phyloP scores from a whole-genome alignment of 2,797 vertebrate genomes.

The Sebastes alutus region DNA sequence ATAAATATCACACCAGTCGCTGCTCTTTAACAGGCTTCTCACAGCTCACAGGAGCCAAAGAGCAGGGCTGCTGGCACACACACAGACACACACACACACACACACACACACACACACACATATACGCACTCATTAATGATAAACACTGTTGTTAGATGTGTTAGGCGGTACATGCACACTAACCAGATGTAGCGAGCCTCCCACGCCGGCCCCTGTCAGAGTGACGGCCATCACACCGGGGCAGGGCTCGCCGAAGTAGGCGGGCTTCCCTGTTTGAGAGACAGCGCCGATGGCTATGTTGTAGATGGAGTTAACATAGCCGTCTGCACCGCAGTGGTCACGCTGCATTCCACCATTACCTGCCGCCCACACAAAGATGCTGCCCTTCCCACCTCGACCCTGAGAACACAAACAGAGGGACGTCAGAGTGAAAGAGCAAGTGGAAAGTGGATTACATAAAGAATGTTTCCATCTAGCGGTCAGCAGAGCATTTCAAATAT shows the following conservation, averaged over 20 bases:
- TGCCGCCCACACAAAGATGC: slow-evolving; percentile 77
- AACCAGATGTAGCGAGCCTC: slow-evolving; percentile 67
- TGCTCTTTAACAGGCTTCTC: slow-evolving; percentile 77
- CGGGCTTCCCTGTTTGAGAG: slow-evolving; percentile 67
- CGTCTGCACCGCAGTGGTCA: slow-evolving; percentile 78
- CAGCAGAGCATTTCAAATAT: neutral
- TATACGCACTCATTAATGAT: slow-evolving; percentile 50
- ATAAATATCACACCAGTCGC: slow-evolving; percentile 80
- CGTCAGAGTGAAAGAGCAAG: neutral
- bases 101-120: slow-evolving; percentile 2
- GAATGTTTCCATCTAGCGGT: slow-evolving; percentile 27
- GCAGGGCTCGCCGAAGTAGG: slow-evolving; percentile 75
- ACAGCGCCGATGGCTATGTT: slow-evolving; percentile 68
- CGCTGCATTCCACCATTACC: slow-evolving; percentile 68
- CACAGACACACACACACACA: slow-evolving; percentile 7
- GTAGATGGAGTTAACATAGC: slow-evolving; percentile 75
- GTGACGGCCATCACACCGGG: slow-evolving; percentile 77
- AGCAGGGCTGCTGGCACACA: slow-evolving; percentile 42
- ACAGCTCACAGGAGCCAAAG: slow-evolving; percentile 67
- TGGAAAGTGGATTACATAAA: slow-evolving; percentile 3
- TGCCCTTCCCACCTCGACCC: slow-evolving; percentile 75
- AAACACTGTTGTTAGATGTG: slow-evolving; percentile 61
- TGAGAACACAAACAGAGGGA: slow-evolving; percentile 48
- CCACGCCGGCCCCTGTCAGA: slow-evolving; percentile 61
- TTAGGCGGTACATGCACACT: slow-evolving; percentile 57